phyloP scores from a whole-genome alignment of 1,140 invertebrate species.

The Hestina assimilis region DNA sequence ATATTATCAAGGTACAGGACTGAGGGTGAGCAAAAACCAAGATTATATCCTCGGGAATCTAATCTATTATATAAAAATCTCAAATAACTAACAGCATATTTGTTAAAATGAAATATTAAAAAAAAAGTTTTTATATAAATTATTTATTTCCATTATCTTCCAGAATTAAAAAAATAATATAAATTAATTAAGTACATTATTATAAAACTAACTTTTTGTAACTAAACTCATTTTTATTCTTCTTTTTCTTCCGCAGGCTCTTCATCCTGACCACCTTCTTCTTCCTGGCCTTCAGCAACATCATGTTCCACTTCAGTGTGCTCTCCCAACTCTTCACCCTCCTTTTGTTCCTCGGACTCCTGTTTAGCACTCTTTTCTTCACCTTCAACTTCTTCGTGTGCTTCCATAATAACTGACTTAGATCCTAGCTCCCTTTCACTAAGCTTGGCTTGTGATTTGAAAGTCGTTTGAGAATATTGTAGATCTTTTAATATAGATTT shows the following conservation, averaged over 20 bases:
- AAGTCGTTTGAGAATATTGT: conserved; percentile 47
- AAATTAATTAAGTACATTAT: too few relatives aligned
- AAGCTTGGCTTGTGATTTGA: conserved; percentile 41
- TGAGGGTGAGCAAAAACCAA: too few relatives aligned
- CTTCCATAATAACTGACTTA: conserved; percentile 41
- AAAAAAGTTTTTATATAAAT: neutral
- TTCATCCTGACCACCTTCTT: conserved; percentile 18
- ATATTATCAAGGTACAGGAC: too few relatives aligned
- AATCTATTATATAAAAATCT: too few relatives aligned
- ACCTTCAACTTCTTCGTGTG: conserved; percentile 28
- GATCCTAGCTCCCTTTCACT: conserved; percentile 32
- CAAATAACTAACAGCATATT: neutral
- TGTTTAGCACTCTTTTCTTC: conserved; percentile 17
- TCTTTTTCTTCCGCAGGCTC: conserved; percentile 19
- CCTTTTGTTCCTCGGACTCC: conserved; percentile 23
- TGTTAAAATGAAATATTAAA: neutral
- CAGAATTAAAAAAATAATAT: too few relatives aligned
- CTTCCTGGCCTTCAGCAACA: conserved; percentile 22
- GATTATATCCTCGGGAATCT: too few relatives aligned
- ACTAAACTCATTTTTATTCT: too few relatives aligned
- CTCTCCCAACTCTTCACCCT: conserved; percentile 10
- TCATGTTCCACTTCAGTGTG: conserved; percentile 19
- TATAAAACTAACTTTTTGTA: too few relatives aligned
- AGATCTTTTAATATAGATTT: conserved; percentile 65
- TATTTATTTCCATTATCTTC: neutral